phyloP scores from a whole-genome alignment of 92 coral and sea anemone genomes.

The Diadumene lineata region DNA sequence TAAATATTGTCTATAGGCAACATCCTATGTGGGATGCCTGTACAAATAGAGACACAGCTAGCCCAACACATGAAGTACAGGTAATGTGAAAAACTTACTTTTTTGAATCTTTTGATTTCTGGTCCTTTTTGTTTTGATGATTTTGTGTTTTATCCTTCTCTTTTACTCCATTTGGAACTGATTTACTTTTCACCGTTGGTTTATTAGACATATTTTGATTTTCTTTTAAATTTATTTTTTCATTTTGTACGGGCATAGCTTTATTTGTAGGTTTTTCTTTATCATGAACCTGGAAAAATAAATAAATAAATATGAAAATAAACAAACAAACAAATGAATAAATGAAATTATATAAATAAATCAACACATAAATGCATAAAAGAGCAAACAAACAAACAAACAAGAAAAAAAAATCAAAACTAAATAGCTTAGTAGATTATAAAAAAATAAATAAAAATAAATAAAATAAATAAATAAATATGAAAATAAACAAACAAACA shows the following conservation, averaged over 20 bases:
- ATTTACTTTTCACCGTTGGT: slow-evolving; percentile 17
- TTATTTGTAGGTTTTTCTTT: slow-evolving; percentile 9
- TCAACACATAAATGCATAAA: no score
- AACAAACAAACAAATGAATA: background rate
- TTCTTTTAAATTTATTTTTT: slow-evolving; percentile 30
- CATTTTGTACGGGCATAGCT: slow-evolving; percentile 20
- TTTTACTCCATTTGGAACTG: background rate
- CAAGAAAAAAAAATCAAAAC: no score
- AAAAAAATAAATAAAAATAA: no score
- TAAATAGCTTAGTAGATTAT: no score
- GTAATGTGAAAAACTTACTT: background rate
- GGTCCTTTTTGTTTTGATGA: slow-evolving; percentile 24
- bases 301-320: no score
- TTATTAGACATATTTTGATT: slow-evolving; percentile 27
- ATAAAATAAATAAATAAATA: no score
- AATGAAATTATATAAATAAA: background rate
- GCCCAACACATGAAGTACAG: slow-evolving; percentile 2
- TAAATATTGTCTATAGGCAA: background rate
- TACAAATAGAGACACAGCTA: background rate
- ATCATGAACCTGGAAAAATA: slow-evolving; percentile 9
- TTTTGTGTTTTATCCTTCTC: slow-evolving; percentile 34
- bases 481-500: no score
- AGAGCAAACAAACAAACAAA: no score
- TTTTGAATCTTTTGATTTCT: slow-evolving; percentile 15
- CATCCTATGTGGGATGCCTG: background rate